phyloP scores from a whole-genome alignment of 2,797 vertebrate species.

The Cichlasoma orientale region DNA sequence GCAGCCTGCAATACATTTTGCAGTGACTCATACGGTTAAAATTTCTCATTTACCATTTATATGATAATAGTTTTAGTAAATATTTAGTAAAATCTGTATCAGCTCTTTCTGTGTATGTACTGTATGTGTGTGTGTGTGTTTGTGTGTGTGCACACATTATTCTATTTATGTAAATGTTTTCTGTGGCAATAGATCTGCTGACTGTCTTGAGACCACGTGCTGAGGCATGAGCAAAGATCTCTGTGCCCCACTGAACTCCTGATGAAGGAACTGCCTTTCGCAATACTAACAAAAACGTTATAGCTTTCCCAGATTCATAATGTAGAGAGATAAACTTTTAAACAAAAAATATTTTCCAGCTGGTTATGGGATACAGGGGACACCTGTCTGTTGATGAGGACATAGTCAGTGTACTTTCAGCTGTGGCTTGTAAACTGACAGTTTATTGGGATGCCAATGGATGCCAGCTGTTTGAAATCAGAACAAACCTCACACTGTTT shows the following conservation, averaged over 20 bases:
- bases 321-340: neutral
- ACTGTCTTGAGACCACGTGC: constrained; percentile 57
- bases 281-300: neutral
- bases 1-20: neutral
- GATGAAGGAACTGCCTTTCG: neutral
- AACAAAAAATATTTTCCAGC: too few species aligned
- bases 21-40: neutral
- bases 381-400: too few species aligned
- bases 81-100: neutral
- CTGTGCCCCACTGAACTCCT: constrained; percentile 7
- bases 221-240: neutral
- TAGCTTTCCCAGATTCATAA: neutral
- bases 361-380: too few species aligned
- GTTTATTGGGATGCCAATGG: neutral
- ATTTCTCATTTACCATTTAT: neutral
- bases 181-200: constrained; percentile 52
- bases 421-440: neutral
- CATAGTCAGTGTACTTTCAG: too few species aligned
- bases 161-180: neutral
- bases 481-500: neutral
- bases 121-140: neutral
- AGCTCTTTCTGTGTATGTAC: neutral
- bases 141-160: neutral
- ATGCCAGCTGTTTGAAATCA: neutral
- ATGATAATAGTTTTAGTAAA: neutral